Evolutionary conservation across 2,113 vertebrate genomes (phyloP).

Genomic region (Mobula birostris): DNA sequence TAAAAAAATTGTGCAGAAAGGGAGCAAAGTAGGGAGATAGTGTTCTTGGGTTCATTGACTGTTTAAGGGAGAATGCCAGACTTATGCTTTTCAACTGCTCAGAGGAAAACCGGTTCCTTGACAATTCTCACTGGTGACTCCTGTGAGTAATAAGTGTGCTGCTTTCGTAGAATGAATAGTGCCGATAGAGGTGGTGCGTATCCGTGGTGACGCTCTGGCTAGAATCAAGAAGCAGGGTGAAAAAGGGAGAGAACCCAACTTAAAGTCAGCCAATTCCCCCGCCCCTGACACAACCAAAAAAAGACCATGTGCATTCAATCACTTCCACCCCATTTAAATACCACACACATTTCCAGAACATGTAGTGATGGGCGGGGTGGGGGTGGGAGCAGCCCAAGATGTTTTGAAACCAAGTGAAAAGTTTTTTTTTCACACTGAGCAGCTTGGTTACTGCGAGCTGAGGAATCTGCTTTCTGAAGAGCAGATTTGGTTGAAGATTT

Average conservation of each 20-base stretch:
- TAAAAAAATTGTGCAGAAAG: too few relatives aligned
- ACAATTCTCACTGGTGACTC: constrained; percentile 9
- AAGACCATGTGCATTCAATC: background rate
- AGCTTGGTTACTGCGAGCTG: background rate
- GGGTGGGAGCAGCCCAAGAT: background rate
- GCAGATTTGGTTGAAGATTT: constrained; percentile 18
- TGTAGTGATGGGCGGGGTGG: background rate
- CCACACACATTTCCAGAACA: background rate
- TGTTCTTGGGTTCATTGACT: too few relatives aligned
- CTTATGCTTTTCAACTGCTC: constrained; percentile 10
- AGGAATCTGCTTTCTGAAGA: background rate
- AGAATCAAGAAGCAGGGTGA: constrained; percentile 18
- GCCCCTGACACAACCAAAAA: background rate
- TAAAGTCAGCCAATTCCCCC: background rate
- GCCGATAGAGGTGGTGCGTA: background rate
- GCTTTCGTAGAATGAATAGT: background rate
- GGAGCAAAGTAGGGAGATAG: too few relatives aligned
- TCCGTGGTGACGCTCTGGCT: background rate
- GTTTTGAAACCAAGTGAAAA: background rate
- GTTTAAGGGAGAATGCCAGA: background rate
- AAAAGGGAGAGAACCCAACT: background rate
- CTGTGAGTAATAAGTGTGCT: constrained; percentile 17
- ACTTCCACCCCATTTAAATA: constrained; percentile 28
- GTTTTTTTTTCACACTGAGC: background rate
- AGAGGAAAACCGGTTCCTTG: background rate